Evolutionary conservation across 2,113 vertebrate genomes (phyloP).

Genomic region (Gymnarchus niloticus): DNA sequence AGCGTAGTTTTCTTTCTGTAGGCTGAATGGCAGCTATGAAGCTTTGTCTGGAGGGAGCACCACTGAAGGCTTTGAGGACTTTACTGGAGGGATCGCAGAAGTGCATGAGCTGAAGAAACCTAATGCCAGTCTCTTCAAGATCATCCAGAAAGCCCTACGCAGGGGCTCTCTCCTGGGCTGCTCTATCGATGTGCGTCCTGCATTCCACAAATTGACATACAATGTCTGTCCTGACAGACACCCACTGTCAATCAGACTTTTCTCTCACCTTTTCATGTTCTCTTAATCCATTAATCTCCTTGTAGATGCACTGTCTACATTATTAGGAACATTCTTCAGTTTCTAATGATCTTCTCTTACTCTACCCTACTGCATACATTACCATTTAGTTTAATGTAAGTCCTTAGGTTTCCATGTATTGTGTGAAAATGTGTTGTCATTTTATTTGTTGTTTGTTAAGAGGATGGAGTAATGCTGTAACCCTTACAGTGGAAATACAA

Average conservation of each 20-base stretch:
- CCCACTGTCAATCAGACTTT: not conserved
- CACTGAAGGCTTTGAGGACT: constrained; percentile 52
- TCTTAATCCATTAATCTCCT: not conserved
- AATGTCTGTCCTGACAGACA: not conserved
- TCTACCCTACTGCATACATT: not conserved
- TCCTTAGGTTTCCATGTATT: not conserved
- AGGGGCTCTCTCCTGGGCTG: not conserved
- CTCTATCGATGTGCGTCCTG: not conserved
- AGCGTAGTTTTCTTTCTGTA: constrained; percentile 18
- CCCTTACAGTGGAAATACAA: not conserved
- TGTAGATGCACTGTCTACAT: not conserved
- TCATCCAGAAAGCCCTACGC: not conserved
- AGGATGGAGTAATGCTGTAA: not conserved
- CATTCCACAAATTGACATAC: not conserved
- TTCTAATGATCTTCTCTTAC: not conserved
- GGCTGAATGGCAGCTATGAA: constrained; percentile 50
- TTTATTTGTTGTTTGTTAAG: not conserved
- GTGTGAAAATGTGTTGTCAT: not conserved
- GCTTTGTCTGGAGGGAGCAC: constrained; percentile 43
- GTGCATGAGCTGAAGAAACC: constrained; percentile 38
- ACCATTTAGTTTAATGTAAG: not conserved
- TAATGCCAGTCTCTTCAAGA: constrained; percentile 15
- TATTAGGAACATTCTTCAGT: not conserved
- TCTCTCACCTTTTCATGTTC: not conserved
- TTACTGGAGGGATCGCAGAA: constrained; percentile 46